These are phyloP conservation scores for Mesoligia furuncula DNA, from an alignment of 2,888 invertebrate genomes.

Conservation along the genomic window DNA sequence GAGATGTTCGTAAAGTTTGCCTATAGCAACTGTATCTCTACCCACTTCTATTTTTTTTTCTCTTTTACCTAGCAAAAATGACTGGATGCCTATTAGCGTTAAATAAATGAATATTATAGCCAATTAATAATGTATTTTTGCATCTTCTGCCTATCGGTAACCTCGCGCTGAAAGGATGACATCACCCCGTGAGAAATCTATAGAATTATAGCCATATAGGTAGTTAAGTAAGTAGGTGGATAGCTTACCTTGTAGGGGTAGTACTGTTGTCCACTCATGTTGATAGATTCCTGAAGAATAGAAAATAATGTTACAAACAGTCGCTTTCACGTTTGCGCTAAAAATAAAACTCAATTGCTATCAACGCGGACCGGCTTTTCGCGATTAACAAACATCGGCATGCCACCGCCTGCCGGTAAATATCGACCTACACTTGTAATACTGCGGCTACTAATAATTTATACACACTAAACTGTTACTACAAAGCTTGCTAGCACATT, in stretches of 20 bases:
- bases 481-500: constrained; percentile 30
- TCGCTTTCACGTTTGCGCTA: constrained; percentile 73
- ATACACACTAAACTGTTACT: constrained; percentile 46
- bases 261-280: constrained; percentile 95
- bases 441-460: constrained; percentile 38
- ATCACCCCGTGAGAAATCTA: constrained; percentile 85
- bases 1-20: neutral
- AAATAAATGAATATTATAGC: constrained; percentile 12
- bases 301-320: constrained; percentile 72
- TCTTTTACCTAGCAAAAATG: neutral
- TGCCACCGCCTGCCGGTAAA: constrained; percentile 64
- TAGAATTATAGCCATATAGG: constrained; percentile 68
- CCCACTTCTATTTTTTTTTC: neutral
- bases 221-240: constrained; percentile 74
- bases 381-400: constrained; percentile 71
- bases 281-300: constrained; percentile 84
- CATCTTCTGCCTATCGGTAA: constrained; percentile 53
- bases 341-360: constrained; percentile 79
- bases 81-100: neutral
- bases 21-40: neutral
- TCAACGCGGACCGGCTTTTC: constrained; percentile 79
- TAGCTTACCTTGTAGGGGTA: constrained; percentile 96
- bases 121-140: constrained; percentile 32
- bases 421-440: constrained; percentile 51
- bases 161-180: constrained; percentile 81